These are phyloP conservation scores for Melanotaenia duboulayi DNA, from an alignment of 2,113 vertebrate genomes.

Conservation along the genomic window DNA sequence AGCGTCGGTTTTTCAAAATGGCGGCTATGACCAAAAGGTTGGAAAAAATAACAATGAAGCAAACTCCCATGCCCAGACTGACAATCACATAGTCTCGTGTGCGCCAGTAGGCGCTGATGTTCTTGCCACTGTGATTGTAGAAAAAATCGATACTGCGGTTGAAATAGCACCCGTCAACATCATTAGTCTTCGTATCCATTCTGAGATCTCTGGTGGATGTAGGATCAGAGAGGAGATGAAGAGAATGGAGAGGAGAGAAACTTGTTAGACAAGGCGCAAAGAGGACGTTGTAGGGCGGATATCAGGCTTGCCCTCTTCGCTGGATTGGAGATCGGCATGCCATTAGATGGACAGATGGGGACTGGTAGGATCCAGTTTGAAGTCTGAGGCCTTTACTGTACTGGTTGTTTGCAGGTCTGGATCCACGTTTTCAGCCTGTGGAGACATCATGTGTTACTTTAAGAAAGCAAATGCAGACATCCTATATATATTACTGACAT, in stretches of 20 bases:
- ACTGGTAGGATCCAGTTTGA: constrained; percentile 13
- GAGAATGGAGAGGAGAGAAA: neutral
- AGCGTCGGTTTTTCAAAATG: constrained; percentile 92
- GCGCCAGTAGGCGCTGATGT: constrained; percentile 70
- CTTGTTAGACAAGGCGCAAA: neutral
- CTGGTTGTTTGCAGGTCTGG: neutral
- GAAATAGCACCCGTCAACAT: constrained; percentile 45
- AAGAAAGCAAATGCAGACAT: neutral
- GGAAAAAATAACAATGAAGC: constrained; percentile 91
- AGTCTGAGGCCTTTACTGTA: neutral
- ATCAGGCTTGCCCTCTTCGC: constrained; percentile 37
- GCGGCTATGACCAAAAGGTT: constrained; percentile 93
- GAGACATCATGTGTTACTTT: neutral
- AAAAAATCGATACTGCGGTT: constrained; percentile 65
- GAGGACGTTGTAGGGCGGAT: constrained; percentile 16
- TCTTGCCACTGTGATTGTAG: constrained; percentile 71
- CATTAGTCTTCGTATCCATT: constrained; percentile 9
- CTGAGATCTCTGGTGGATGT: neutral
- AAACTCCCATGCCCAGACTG: constrained; percentile 90
- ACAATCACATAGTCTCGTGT: constrained; percentile 82
- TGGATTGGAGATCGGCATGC: constrained; percentile 27
- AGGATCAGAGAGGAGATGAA: neutral
- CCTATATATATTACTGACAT: neutral
- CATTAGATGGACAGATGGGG: constrained; percentile 46
- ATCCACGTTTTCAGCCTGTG: constrained; percentile 33